Evolutionary conservation across 2,113 vertebrate species (phyloP).

Genomic region (Charadrius vociferus): DNA sequence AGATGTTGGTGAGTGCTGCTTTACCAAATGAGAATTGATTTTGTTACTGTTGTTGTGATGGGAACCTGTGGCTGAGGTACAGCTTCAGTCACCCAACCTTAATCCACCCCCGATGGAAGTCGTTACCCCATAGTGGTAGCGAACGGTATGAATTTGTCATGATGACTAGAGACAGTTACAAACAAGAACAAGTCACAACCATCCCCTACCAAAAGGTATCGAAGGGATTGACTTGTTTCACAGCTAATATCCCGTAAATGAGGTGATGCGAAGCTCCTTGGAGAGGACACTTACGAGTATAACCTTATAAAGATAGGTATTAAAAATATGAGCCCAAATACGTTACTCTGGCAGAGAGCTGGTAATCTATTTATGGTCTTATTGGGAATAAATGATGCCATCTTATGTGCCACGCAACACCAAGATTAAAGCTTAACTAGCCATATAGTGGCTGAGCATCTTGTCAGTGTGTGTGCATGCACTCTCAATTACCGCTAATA

Average conservation of each 20-base stretch:
- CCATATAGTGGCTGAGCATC: neutral
- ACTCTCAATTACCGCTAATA: neutral
- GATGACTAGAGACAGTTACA: neutral
- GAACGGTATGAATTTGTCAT: neutral
- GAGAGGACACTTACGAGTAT: neutral
- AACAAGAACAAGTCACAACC: neutral
- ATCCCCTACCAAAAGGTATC: neutral
- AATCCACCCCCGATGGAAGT: neutral
- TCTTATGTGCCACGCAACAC: neutral
- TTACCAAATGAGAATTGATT: neutral
- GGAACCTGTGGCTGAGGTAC: neutral
- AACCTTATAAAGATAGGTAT: neutral
- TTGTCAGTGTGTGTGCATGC: neutral
- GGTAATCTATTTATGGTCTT: neutral
- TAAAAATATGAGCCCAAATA: neutral
- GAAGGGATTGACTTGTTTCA: neutral
- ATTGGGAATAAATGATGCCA: neutral
- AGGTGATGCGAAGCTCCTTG: neutral
- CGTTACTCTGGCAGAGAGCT: neutral
- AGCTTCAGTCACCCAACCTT: neutral
- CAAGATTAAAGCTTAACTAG: neutral
- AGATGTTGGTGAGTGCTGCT: neutral
- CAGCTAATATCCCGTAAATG: neutral
- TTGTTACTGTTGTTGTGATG: neutral
- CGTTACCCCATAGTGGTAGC: neutral